These are phyloP conservation scores for Salpingus planirostris DNA, from an alignment of 2,888 invertebrate species.

Conservation along the genomic window DNA sequence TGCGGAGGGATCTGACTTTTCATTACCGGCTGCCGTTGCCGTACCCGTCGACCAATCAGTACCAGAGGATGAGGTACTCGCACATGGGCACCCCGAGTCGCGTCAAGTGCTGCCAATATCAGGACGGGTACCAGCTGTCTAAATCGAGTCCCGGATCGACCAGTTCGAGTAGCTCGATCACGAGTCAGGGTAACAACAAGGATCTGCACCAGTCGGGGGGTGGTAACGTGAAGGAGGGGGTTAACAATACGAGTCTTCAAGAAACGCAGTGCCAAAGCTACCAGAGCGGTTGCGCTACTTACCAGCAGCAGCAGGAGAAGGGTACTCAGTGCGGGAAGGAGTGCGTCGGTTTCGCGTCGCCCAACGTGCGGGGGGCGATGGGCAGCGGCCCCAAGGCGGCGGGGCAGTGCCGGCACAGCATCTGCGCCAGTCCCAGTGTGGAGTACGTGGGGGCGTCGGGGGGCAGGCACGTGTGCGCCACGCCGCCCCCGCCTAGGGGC, in stretches of 20 bases:
- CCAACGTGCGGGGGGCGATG: slow-evolving; percentile 22
- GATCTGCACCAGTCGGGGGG: slow-evolving; percentile 22
- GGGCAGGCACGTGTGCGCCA: slow-evolving; percentile 47
- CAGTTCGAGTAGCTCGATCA: slow-evolving; percentile 41
- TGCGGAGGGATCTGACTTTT: slow-evolving; percentile 50
- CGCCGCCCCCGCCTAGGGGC: slow-evolving; percentile 38
- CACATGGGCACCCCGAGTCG: slow-evolving; percentile 35
- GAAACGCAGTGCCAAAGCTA: slow-evolving; percentile 40
- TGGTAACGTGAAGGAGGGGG: slow-evolving; percentile 20
- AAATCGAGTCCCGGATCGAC: slow-evolving; percentile 45
- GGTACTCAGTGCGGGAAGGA: slow-evolving; percentile 38
- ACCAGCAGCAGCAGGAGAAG: slow-evolving; percentile 36
- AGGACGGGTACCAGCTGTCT: slow-evolving; percentile 34
- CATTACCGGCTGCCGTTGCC: slow-evolving; percentile 50
- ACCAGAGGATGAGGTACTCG: slow-evolving; percentile 37
- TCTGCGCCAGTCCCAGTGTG: slow-evolving; percentile 40
- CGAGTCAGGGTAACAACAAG: slow-evolving; percentile 37
- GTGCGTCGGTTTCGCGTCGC: slow-evolving; percentile 29
- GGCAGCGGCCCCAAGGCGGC: slow-evolving; percentile 15
- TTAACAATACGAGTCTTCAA: slow-evolving; percentile 26
- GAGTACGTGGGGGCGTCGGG: slow-evolving; percentile 58
- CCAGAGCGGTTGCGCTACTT: slow-evolving; percentile 22
- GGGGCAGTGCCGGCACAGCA: slow-evolving; percentile 41
- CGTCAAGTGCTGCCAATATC: slow-evolving; percentile 38
- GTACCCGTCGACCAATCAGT: slow-evolving; percentile 23